These are phyloP conservation scores for Tychaedon coryphoeus DNA, from an alignment of 2,113 vertebrate genomes.

Conservation along the genomic window DNA sequence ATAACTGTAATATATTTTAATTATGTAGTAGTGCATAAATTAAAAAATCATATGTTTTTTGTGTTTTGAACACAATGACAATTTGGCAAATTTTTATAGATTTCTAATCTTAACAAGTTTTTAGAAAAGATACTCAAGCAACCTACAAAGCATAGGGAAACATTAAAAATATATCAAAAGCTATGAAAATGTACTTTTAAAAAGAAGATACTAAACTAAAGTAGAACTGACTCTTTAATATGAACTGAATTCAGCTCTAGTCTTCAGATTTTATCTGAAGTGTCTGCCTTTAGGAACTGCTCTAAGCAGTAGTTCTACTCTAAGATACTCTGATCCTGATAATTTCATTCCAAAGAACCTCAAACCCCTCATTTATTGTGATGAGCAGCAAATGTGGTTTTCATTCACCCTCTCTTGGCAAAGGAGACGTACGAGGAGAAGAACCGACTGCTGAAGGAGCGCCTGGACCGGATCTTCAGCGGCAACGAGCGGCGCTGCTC, in stretches of 20 bases:
- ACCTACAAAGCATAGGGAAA: neutral
- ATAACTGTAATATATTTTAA: neutral
- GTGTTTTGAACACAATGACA: neutral
- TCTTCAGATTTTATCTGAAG: neutral
- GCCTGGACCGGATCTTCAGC: constrained; percentile 81
- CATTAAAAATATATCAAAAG: neutral
- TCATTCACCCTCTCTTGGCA: neutral
- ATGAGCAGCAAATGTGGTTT: neutral
- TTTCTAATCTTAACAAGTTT: neutral
- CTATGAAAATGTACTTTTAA: neutral
- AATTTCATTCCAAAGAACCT: neutral
- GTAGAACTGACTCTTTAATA: neutral
- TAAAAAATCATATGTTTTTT: neutral
- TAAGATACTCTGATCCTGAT: neutral
- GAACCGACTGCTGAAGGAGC: constrained; percentile 82
- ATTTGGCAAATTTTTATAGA: neutral
- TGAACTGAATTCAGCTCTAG: neutral
- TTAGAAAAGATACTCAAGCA: neutral
- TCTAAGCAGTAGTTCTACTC: neutral
- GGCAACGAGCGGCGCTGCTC: constrained; percentile 87
- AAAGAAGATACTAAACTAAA: neutral
- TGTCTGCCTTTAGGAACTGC: neutral
- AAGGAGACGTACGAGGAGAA: constrained; percentile 88
- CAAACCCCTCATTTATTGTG: neutral
- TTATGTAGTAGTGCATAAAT: neutral